Conservation (phyloP, 2,888 invertebrate species). For the Phyllotreta cruciferae region DNA sequence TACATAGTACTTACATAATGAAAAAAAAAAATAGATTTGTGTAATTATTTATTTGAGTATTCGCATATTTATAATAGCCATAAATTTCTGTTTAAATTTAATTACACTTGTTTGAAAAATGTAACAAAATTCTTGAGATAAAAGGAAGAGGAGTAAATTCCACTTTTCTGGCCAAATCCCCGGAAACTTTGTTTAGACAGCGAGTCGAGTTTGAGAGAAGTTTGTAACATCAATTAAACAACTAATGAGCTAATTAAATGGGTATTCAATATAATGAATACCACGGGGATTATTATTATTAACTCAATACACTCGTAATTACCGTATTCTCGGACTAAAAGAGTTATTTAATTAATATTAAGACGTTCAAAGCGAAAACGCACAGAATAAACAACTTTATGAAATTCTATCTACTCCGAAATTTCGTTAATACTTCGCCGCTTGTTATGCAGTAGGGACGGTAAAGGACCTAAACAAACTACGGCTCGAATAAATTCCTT, state of each 20-base stretch:
- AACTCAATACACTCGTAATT: conserved; percentile 53
- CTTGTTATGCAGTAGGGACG: conserved; percentile 28
- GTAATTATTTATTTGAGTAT: too few relatives aligned
- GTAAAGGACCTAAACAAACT: conserved; percentile 24
- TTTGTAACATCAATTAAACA: conserved; percentile 62
- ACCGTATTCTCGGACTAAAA: conserved; percentile 49
- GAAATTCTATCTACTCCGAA: conserved; percentile 34
- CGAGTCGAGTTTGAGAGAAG: conserved; percentile 41
- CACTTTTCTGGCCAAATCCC: conserved; percentile 33
- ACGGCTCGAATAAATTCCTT: conserved; percentile 23
- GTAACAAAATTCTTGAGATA: too few relatives aligned
- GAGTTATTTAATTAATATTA: conserved; percentile 52
- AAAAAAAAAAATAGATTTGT: too few relatives aligned
- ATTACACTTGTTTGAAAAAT: too few relatives aligned
- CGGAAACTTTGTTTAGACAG: conserved; percentile 43
- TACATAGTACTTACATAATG: too few relatives aligned
- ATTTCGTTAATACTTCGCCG: conserved; percentile 35
- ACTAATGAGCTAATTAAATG: conserved; percentile 65
- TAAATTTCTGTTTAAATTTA: too few relatives aligned
- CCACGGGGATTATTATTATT: conserved; percentile 52
- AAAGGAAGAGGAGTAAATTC: conserved; percentile 6
- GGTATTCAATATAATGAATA: conserved; percentile 62
- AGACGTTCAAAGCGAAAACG: conserved; percentile 43
- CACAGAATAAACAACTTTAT: conserved; percentile 37
- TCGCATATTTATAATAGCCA: too few relatives aligned